These are phyloP conservation scores for Cotesia glomerata DNA, from an alignment of 1,140 invertebrate genomes.

Conservation along the genomic window DNA sequence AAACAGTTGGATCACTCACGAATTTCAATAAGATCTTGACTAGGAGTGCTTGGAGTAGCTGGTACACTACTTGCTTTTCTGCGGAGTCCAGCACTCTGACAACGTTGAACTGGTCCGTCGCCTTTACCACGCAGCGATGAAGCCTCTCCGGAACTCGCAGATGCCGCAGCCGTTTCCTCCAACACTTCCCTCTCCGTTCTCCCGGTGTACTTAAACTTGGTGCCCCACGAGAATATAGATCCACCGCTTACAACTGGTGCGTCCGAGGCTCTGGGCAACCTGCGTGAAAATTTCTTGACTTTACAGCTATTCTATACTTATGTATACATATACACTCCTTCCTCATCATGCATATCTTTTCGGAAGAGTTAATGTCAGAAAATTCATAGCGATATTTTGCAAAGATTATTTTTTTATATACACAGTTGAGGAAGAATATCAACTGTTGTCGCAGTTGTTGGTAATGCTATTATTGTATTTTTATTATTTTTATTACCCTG, in stretches of 20 bases:
- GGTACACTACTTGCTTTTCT: slow-evolving; percentile 84
- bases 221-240: slow-evolving; percentile 93
- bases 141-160: slow-evolving; percentile 15
- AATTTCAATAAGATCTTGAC: slow-evolving; percentile 62
- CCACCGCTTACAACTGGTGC: slow-evolving; percentile 89
- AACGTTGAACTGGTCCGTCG: slow-evolving; percentile 67
- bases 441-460: too few relatives aligned
- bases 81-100: slow-evolving; percentile 67
- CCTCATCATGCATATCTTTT: background rate
- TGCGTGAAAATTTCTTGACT: slow-evolving; percentile 51
- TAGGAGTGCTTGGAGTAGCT: slow-evolving; percentile 82
- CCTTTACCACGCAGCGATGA: slow-evolving; percentile 62
- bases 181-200: slow-evolving; percentile 87
- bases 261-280: slow-evolving; percentile 85
- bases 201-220: slow-evolving; percentile 91
- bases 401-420: too few relatives aligned
- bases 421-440: too few relatives aligned
- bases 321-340: background rate
- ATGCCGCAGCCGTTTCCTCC: slow-evolving; percentile 66
- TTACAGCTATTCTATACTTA: background rate
- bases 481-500: too few relatives aligned
- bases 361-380: background rate
- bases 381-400: background rate
- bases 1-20: slow-evolving; percentile 46
- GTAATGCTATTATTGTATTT: too few relatives aligned